Base-by-base conservation (phyloP, 2,113 vertebrate species). In the Salminus brasiliensis region DNA sequence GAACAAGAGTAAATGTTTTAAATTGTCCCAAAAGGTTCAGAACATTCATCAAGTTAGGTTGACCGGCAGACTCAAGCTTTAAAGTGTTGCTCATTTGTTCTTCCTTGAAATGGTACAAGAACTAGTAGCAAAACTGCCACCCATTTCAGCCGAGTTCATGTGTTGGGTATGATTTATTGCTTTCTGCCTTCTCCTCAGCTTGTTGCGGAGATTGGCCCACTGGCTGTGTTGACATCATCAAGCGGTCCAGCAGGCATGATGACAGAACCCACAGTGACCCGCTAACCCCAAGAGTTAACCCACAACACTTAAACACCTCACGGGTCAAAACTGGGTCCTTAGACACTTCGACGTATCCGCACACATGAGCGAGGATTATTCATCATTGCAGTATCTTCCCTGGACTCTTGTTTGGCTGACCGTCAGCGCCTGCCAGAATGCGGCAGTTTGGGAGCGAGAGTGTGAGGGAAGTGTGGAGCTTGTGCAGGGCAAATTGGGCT, bases 401-500 rank as follows among this genome's bases (percentile, higher is more conserved):
- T 49, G 43, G 41, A 32, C 55, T 66, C 27, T 30, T 29, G n/a
- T 49, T 39, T 41, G 59, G 59, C 53, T 47, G 60, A 36, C 16
- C 67, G n/a, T n/a, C n/a, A n/a, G n/a, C 57, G 52, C 18, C 32
- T 65, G 32, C 25, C 12, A n/a, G 49, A 67, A 76, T 25, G 69
- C 52, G 39, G 52, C 16, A 10, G 39, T 34, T 34, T 45, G 25
- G 57, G 47, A 74, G 41, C 5, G 45, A 34, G 52, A 47, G 57
- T 63, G 16, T 25, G 43, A 52, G 4, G 5, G 41, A 70, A 76
- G 73, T 27, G 1, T 41, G 59, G 80, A 81, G 43, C 59, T 81
- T 36, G 16, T 62, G 74, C 43, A 27, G 5, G 81, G 83, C 74
- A 74, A 76, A 74, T 80, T 86, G 66, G 60, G 45, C 72, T 45